Evolutionary conservation across 2,113 vertebrate genomes (phyloP).

Genomic region (Mugil cephalus): DNA sequence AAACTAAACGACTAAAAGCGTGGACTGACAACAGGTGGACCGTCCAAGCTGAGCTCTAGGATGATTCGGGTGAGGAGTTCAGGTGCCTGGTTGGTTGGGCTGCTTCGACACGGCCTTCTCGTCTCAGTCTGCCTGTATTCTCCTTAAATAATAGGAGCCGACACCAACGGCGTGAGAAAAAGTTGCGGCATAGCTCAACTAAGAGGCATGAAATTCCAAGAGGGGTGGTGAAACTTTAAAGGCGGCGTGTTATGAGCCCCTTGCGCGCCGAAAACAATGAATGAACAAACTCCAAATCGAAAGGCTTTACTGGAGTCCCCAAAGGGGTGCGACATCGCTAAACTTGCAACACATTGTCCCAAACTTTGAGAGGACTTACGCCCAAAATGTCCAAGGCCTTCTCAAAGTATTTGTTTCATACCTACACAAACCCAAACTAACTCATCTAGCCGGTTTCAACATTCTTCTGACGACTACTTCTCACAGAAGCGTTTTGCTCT

Average conservation of each 20-base stretch:
- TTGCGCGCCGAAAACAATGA: constrained; percentile 36
- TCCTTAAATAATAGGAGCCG: too few species aligned
- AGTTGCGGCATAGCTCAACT: constrained; percentile 1
- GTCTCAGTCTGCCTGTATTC: background rate
- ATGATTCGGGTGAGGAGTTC: background rate
- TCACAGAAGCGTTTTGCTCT: constrained; percentile 64
- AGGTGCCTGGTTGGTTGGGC: background rate
- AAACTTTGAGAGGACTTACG: constrained; percentile 9
- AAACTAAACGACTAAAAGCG: constrained; percentile 3
- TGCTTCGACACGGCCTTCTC: too few species aligned
- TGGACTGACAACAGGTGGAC: constrained; percentile 10
- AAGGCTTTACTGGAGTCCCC: constrained; percentile 25
- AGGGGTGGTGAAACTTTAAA: constrained; percentile 31
- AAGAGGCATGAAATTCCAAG: constrained; percentile 19
- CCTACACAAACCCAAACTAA: constrained; percentile 9
- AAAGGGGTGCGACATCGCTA: background rate
- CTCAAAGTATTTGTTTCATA: constrained; percentile 24
- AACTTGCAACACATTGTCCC: constrained; percentile 15
- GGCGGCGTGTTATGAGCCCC: constrained; percentile 23
- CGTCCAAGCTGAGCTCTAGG: background rate
- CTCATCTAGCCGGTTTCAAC: constrained; percentile 28
- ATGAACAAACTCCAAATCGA: constrained; percentile 29
- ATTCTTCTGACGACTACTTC: constrained; percentile 52
- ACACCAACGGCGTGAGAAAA: background rate
- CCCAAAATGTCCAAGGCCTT: constrained; percentile 3